phyloP scores from a whole-genome alignment of 1,140 invertebrate genomes.

The Venustaconcha ellipsiformis region DNA sequence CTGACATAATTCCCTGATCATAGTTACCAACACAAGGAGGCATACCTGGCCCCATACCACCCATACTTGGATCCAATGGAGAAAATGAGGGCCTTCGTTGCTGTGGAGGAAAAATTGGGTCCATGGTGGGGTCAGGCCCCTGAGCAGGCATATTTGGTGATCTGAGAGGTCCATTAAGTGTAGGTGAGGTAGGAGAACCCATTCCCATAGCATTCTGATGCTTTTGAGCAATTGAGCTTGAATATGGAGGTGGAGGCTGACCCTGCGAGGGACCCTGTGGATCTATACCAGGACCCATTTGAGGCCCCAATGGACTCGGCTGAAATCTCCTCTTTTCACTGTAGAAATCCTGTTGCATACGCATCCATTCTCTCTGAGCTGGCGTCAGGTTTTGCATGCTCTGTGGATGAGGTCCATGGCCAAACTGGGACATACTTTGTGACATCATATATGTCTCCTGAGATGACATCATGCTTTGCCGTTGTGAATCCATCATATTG shows the following conservation, averaged over 20 bases:
- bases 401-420: conserved; percentile 35
- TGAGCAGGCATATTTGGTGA: conserved; percentile 44
- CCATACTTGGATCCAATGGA: conserved; percentile 75
- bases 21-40: conserved; percentile 20
- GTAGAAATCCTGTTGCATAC: conserved; percentile 77
- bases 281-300: conserved; percentile 27
- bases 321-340: conserved; percentile 66
- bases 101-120: conserved; percentile 49
- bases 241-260: conserved; percentile 61
- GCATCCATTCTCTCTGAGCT: conserved; percentile 80
- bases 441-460: conserved; percentile 49
- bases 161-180: conserved; percentile 52
- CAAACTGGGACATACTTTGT: conserved; percentile 57
- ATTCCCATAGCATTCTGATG: conserved; percentile 42
- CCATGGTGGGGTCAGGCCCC: conserved; percentile 43
- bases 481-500: conserved; percentile 35
- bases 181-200: conserved; percentile 59
- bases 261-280: conserved; percentile 28
- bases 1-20: conserved; percentile 30
- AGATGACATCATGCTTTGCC: conserved; percentile 50
- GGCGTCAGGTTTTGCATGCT: conserved; percentile 60
- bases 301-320: conserved; percentile 33
- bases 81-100: conserved; percentile 68
- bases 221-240: conserved; percentile 62
- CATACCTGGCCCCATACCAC: conserved; percentile 32